phyloP scores from a whole-genome alignment of 1,140 invertebrate genomes.

The Aphelinus atriplicis region DNA sequence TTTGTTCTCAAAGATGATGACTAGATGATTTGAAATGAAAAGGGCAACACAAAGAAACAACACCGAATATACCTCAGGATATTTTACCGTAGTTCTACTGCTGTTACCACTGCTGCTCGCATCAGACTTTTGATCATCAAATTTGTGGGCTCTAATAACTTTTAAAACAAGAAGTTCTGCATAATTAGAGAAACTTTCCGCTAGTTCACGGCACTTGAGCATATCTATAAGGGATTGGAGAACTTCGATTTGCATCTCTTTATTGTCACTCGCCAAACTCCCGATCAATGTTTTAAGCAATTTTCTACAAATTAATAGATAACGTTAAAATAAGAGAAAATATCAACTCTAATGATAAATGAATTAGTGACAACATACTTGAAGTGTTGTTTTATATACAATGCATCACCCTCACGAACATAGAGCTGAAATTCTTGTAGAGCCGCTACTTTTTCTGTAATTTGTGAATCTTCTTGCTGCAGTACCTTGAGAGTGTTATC shows the following conservation, averaged over 20 bases:
- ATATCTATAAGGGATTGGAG: conserved; percentile 84
- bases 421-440: conserved; percentile 62
- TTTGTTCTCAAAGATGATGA: conserved; percentile 10
- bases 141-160: conserved; percentile 84
- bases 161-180: conserved; percentile 88
- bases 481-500: conserved; percentile 59
- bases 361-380: conserved; percentile 57
- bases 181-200: conserved; percentile 83
- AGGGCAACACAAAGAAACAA: conserved; percentile 43
- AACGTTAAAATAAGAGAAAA: no score
- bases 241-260: conserved; percentile 77
- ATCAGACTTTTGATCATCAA: conserved; percentile 54
- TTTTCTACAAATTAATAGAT: conserved; percentile 65
- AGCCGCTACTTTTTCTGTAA: conserved; percentile 53
- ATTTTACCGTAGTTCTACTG: conserved; percentile 63
- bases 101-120: conserved; percentile 46
- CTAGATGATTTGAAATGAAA: conserved; percentile 19
- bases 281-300: conserved; percentile 80
- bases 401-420: conserved; percentile 58
- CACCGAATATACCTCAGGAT: conserved; percentile 51
- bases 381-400: conserved; percentile 67
- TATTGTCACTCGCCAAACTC: conserved; percentile 74
- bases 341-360: neutral
- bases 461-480: conserved; percentile 50
- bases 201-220: conserved; percentile 78